Evolutionary conservation across 2,888 invertebrate genomes (phyloP).

Genomic region (Pammene aurita): DNA sequence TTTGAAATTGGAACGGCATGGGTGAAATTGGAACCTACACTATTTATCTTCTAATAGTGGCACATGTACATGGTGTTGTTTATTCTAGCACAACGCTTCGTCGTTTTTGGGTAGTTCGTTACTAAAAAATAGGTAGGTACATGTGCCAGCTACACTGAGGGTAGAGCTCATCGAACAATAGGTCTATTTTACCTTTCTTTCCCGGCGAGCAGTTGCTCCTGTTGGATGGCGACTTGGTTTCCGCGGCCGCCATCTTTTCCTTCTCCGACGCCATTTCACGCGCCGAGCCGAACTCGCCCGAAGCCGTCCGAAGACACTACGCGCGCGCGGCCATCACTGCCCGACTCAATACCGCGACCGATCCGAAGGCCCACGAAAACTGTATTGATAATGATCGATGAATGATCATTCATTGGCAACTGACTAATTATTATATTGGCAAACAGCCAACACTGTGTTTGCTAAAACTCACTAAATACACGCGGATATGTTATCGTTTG

Average conservation of each 20-base stretch:
- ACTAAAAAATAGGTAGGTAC: no score
- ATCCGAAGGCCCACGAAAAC: conserved; percentile 59
- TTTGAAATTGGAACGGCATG: no score
- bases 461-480: conserved; percentile 58
- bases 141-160: no score
- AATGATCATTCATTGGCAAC: conserved; percentile 63
- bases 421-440: conserved; percentile 67
- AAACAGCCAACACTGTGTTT: conserved; percentile 69
- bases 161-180: not conserved
- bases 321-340: conserved; percentile 63
- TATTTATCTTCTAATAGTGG: no score
- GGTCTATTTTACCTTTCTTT: conserved; percentile 72
- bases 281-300: conserved; percentile 52
- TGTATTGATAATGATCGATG: conserved; percentile 68
- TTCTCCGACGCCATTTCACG: conserved; percentile 76
- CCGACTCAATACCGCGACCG: conserved; percentile 52
- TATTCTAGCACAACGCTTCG: no score
- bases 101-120: no score
- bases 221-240: conserved; percentile 76
- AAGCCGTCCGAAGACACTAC: conserved; percentile 47
- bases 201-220: conserved; percentile 79
- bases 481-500: conserved; percentile 52
- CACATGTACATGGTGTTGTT: no score
- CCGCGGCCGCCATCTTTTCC: conserved; percentile 78
- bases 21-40: no score